phyloP scores from a whole-genome alignment of 2,797 vertebrate species.

The Natrix natrix region DNA sequence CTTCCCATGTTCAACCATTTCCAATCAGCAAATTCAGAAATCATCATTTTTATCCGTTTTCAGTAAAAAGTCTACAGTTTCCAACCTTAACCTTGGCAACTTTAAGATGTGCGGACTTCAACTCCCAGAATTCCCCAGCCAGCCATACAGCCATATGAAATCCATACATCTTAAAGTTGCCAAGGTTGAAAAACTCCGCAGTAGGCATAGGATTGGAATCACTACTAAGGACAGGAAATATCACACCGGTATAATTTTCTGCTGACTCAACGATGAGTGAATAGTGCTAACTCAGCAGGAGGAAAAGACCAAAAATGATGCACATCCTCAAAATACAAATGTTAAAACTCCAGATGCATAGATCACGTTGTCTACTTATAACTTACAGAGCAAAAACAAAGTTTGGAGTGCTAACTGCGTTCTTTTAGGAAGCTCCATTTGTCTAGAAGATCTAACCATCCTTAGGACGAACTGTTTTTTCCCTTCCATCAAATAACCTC shows the following conservation, averaged over 20 bases:
- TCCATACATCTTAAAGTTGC: neutral
- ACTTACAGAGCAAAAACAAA: neutral
- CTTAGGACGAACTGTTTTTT: slow-evolving; percentile 26
- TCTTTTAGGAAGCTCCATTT: neutral
- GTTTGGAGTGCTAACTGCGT: neutral
- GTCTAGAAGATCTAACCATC: neutral
- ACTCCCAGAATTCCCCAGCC: neutral
- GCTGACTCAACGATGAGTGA: neutral
- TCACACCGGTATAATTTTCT: neutral
- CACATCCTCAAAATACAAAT: neutral
- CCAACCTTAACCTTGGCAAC: neutral
- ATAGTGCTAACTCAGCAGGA: neutral
- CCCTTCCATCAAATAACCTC: neutral
- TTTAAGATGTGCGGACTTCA: neutral
- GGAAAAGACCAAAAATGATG: neutral
- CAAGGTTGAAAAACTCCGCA: neutral
- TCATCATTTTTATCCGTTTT: neutral
- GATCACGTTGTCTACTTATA: neutral
- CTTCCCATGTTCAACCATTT: neutral
- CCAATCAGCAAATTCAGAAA: neutral
- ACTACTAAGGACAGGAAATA: neutral
- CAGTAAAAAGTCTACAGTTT: neutral
- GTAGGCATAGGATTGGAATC: neutral
- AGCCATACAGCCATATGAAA: neutral
- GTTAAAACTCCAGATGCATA: neutral